These are phyloP conservation scores for Diuraphis noxia DNA, from an alignment of 1,140 invertebrate species.

Conservation along the genomic window DNA sequence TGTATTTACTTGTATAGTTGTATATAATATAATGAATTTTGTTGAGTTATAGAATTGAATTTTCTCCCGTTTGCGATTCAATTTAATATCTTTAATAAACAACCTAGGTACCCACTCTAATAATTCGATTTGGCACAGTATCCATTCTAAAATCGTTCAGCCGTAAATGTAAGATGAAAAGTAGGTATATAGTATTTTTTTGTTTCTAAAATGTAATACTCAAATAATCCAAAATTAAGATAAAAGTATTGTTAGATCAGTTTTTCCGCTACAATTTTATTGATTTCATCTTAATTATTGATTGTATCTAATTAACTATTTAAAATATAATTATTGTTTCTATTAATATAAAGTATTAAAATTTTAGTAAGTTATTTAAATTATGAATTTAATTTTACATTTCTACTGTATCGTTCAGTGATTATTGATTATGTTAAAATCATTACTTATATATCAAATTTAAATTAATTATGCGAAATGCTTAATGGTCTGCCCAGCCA, in stretches of 20 bases:
- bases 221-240: neutral
- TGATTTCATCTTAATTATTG: neutral
- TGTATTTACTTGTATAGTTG: neutral
- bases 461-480: neutral
- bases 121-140: neutral
- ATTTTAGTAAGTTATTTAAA: neutral
- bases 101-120: neutral
- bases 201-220: neutral
- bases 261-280: neutral
- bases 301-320: neutral
- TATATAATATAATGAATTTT: neutral
- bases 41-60: neutral
- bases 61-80: neutral
- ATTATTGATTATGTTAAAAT: neutral
- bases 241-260: neutral
- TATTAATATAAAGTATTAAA: neutral
- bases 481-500: neutral
- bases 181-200: neutral
- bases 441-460: conserved; percentile 1
- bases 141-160: neutral
- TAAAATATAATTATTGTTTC: neutral
- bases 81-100: neutral
- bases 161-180: neutral
- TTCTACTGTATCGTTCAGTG: neutral
- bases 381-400: neutral